Base-by-base conservation (phyloP, 2,797 vertebrate genomes). In the Leucoraja ocellata region DNA sequence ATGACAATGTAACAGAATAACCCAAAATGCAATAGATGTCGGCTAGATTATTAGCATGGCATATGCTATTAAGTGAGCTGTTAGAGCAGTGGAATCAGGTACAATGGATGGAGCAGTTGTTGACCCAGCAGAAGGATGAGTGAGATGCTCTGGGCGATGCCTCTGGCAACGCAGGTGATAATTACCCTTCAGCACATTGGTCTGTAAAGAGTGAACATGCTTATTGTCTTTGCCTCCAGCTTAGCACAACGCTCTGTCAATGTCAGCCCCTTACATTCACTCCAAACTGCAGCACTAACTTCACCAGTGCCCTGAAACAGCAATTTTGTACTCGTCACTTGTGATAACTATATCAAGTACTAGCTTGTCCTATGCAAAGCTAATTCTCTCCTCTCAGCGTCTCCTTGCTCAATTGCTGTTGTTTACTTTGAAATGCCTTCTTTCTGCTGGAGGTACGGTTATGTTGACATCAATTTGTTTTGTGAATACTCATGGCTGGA, bases 151-250 rank as follows among this genome's bases (percentile, higher is more conserved):
- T 74, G 90, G 65, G 65, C 21, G 54, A 14, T 92, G 46, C 71
- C 11, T 54, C 39, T 23, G 13, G 90, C 90, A 76, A 46, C 71
- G 36, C 0, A 73, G 39, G 25, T 13, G 6, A 92, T 92, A 73
- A 76, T 92, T 91, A 91, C 21, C 36, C 88, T 91, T 91, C 88
- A 91, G 68, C 63, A 91, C 18, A 91, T 21, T 92, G 90, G 76
- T 28, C 71, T 92, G 90, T n/a, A 54, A 54, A 74, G 84, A 73
- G 23, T 73, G 61, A 36, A 36, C 25, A 16, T 91, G 71, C 54
- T 74, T 92, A 92, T 74, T 92, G 14, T 76, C 90, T 92, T 46
- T 92, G 90, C 71, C 68, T 73, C 90, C 68, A 92, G 25, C 13
- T 92, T 92, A 54, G 90, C 71, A 74, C 39, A 92, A 32, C 36